Evolutionary conservation across 2,797 vertebrate genomes (phyloP), one percentile per base, ranked within the genome.

Genomic region (Buceros bicornis): DNA sequence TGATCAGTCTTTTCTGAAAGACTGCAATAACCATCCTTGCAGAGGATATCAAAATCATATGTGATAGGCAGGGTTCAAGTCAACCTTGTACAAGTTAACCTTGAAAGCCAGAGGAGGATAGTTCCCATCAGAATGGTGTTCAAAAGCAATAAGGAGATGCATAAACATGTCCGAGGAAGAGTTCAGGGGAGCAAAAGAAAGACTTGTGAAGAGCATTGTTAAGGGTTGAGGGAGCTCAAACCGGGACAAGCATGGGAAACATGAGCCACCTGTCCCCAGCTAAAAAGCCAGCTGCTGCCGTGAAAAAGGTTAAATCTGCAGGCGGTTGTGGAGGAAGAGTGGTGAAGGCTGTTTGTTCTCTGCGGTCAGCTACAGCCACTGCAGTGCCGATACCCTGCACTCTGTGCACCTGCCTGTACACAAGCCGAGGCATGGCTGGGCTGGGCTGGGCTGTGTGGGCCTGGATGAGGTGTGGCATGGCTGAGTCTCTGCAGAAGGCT

Each of bases 371-470:
- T 58, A 7, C 45, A 37, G 43, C 24, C 20, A 1, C 33, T 8
- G 31, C 10, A 11, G 28, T 67, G 60, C 43, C 13, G 4, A 0
- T 25, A 33, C 33, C 28, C 37, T 35, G 37, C 0, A 0, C 24
- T 11, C 22, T 7, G 14, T 16, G 48, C 17, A 18, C 57, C 24
- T 61, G 51, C 29, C 78, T 11, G 7, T 13, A 6, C 29, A 10
- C 2, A 13, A 61, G n/a, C 22, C 45, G 13, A 1, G 42, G 9
- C 48, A 48, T 11, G 21, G 48, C 48, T 71, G 79, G 5, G 16
- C 48, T 71, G 79, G 5, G 16, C 37, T 35, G 2, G 48, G 40
- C 43, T 8, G 3, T 16, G 37, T 15, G 62, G 18, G n/a, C 12
- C 47, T 62, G 71, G 18, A 3, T 50, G 78, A 71, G 74, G 13